These are phyloP conservation scores for Amphiduros pacificus DNA, from an alignment of 2,888 invertebrate species.

Conservation along the genomic window DNA sequence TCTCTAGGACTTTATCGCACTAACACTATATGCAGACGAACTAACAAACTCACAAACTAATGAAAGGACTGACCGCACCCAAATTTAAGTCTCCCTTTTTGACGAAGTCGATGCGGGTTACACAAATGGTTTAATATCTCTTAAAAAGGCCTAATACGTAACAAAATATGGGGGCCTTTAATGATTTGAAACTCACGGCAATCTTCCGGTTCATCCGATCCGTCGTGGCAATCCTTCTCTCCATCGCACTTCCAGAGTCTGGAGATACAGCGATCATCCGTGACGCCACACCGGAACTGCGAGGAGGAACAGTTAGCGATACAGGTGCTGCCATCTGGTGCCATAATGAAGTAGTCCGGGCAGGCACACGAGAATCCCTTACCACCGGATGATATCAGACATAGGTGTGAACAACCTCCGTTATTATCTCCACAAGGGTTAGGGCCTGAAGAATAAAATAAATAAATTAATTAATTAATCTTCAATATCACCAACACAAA, in stretches of 20 bases:
- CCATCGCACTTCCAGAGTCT: constrained; percentile 55
- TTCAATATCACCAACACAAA: too few relatives aligned
- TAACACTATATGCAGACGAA: too few relatives aligned
- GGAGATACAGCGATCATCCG: constrained; percentile 48
- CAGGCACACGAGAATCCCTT: constrained; percentile 83
- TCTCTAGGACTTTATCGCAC: too few relatives aligned
- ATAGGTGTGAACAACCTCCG: constrained; percentile 94
- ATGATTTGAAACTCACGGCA: constrained; percentile 57
- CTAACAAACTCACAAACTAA: too few relatives aligned
- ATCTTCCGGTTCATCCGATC: constrained; percentile 50
- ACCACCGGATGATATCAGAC: constrained; percentile 79
- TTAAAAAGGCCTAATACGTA: too few relatives aligned
- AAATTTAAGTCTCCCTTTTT: too few relatives aligned
- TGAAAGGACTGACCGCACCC: too few relatives aligned
- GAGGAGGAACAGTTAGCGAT: constrained; percentile 86
- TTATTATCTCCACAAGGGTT: constrained; percentile 93
- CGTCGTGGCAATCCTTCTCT: constrained; percentile 52
- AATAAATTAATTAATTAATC: not conserved
- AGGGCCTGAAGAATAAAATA: constrained; percentile 58
- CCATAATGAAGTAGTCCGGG: constrained; percentile 85
- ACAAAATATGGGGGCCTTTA: too few relatives aligned
- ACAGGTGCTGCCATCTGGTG: constrained; percentile 81
- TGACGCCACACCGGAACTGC: constrained; percentile 48
- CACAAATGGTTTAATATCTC: too few relatives aligned
- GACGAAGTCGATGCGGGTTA: too few relatives aligned